A percentile compares a stretch with the other conserved stretches of the same genome.
These are phyloP conservation scores for Sebastes variabilis DNA, from an alignment of 2,797 vertebrate genomes.

Conservation along the genomic window DNA sequence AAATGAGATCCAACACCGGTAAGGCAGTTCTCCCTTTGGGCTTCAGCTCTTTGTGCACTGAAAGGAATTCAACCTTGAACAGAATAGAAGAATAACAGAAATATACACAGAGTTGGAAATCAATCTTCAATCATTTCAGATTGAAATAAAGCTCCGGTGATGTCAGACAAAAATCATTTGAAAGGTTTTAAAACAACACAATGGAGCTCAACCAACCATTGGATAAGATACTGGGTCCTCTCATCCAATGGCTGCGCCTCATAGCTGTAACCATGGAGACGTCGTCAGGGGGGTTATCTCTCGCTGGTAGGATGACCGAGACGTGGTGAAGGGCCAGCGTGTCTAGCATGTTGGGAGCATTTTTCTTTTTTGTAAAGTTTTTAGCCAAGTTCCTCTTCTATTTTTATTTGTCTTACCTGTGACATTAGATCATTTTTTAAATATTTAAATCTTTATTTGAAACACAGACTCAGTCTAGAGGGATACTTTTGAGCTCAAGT, in stretches of 20 bases:
- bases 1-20: background rate
- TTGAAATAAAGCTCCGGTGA: slow-evolving; percentile 82
- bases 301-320: slow-evolving; percentile 75
- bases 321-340: slow-evolving; percentile 10
- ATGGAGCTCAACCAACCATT: slow-evolving; percentile 70
- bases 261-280: slow-evolving; percentile 70
- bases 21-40: background rate
- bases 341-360: background rate
- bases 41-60: background rate
- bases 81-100: slow-evolving; percentile 12
- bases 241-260: slow-evolving; percentile 67
- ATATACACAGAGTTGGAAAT: slow-evolving; percentile 56
- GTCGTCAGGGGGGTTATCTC: slow-evolving; percentile 76
- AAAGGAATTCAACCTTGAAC: slow-evolving; percentile 9
- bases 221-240: slow-evolving; percentile 70
- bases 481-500: background rate
- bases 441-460: background rate
- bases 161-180: slow-evolving; percentile 2
- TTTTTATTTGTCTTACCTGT: background rate
- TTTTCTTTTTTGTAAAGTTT: background rate
- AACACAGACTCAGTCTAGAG: background rate
- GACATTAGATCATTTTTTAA: background rate
- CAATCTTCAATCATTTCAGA: slow-evolving; percentile 79
- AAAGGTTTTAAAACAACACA: slow-evolving; percentile 21
- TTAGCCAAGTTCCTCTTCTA: background rate